A percentile compares a stretch with the other conserved stretches of the same genome.
Evolutionary conservation across 2,797 vertebrate genomes (phyloP).

Genomic region (Pagetopsis macropterus): DNA sequence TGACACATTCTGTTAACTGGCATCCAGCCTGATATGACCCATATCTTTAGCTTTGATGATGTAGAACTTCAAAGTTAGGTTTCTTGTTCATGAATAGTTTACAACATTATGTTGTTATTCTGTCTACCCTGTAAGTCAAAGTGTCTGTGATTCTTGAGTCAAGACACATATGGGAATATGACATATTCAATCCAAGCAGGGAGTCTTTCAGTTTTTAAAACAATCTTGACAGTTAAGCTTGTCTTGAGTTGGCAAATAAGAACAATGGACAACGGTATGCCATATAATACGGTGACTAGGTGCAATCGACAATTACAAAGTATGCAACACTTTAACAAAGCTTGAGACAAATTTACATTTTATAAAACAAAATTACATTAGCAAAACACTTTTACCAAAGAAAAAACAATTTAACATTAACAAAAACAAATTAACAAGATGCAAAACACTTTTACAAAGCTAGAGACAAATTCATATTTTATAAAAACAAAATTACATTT

Average conservation of each 20-base stretch:
- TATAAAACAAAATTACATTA: no score
- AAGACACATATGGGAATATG: slow-evolving; percentile 13
- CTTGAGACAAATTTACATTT: no score
- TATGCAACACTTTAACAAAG: no score
- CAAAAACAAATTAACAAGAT: no score
- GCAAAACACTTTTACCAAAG: no score
- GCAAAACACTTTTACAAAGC: no score
- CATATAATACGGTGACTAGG: background rate
- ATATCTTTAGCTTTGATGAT: slow-evolving; percentile 47
- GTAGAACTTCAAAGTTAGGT: slow-evolving; percentile 35
- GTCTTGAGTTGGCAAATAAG: background rate
- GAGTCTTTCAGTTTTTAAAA: background rate
- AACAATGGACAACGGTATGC: background rate
- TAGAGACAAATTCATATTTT: no score
- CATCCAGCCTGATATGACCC: slow-evolving; percentile 45
- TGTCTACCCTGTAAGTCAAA: slow-evolving; percentile 27
- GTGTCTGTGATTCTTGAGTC: slow-evolving; percentile 16
- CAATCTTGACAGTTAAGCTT: background rate
- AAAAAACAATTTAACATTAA: no score
- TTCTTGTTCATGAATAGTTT: slow-evolving; percentile 53
- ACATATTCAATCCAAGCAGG: slow-evolving; percentile 8
- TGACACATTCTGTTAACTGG: slow-evolving; percentile 43
- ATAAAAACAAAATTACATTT: no score
- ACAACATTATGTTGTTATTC: slow-evolving; percentile 41
- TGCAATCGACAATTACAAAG: no score